Evolutionary conservation across 2,113 vertebrate species (phyloP), one percentile per base, ranked within the genome.

Genomic region (Periophthalmus modestus): DNA sequence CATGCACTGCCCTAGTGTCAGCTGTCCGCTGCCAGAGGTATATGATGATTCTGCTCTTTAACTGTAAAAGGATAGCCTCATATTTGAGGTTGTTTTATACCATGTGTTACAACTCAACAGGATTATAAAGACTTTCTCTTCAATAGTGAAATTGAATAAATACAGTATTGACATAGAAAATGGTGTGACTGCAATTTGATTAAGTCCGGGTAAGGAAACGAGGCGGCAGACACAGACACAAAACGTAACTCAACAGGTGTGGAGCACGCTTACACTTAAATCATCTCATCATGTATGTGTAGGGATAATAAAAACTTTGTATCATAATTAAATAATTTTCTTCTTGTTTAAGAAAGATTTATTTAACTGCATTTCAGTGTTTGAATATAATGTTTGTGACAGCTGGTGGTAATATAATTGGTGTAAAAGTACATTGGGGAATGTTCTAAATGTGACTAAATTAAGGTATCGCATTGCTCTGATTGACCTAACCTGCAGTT

Each of bases 1-100:
- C 81, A 89, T 85, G 91, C 89, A 93, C 92, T 89, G 85, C 86
- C 83, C 75, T 76, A 88, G 90, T 91, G 86, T 93, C 93, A 84
- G 86, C 92, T 93, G 90, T 93, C 92, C 4, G 23, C 84, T 87
- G 84, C 88, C 81, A 76, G 73, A 74, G 69, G 75, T 89, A 89
- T 89, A 84, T 91, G 90, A 92, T 93, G 92, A 93, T 89, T 93
- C 89, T 91, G 91, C 89, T 85, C 74, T 93, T 92, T 85, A 83
- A 69, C 15, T 88, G 92, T 89, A 92, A 93, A 86, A 68, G 69
- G 92, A 91, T 90, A 91, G 71, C 79, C 88, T 88, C 84, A 78
- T 80, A 87, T 84, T 85, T 80, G 73, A 65, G 57, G 78, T 87
- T 88, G 92, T 90, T 80, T 87, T 87, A 82, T 69, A 84, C 88